Evolutionary conservation across 1,140 invertebrate genomes (phyloP).

Genomic region (Cherax destructor): DNA sequence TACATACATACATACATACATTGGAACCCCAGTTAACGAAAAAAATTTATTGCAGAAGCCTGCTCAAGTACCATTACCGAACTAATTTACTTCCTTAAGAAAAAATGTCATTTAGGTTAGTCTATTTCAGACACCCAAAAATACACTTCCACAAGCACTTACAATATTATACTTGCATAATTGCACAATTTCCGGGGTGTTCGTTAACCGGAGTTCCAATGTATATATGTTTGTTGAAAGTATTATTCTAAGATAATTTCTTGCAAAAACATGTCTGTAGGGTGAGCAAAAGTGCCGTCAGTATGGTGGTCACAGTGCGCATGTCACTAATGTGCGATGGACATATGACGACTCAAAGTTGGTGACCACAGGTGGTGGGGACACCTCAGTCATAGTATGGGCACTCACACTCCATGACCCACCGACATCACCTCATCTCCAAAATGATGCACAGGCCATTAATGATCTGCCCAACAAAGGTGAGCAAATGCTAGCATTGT

Average conservation of each 20-base stretch:
- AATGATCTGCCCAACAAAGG: constrained; percentile 47
- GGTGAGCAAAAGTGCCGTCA: constrained; percentile 60
- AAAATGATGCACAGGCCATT: not conserved
- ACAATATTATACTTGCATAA: too few species aligned
- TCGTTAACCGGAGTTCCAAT: not conserved
- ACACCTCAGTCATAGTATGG: constrained; percentile 69
- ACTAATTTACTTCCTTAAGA: too few species aligned
- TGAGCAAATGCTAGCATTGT: not conserved
- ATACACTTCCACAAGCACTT: too few species aligned
- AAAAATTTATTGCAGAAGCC: too few species aligned
- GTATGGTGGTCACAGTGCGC: constrained; percentile 69
- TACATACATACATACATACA: too few species aligned
- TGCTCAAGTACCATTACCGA: too few species aligned
- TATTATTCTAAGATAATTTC: not conserved
- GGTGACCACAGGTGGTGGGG: constrained; percentile 66
- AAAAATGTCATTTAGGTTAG: too few species aligned
- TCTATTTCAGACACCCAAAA: too few species aligned
- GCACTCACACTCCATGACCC: constrained; percentile 1
- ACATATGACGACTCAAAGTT: constrained; percentile 45
- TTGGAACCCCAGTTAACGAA: too few species aligned
- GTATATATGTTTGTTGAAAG: not conserved
- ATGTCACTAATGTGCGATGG: constrained; percentile 71
- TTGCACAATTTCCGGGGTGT: too few species aligned
- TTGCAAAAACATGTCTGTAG: not conserved
- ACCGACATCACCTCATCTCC: not conserved